Evolutionary conservation across 37 sponge, comb jelly and placozoan species (phyloP), one percentile per base, ranked within the genome.

Genomic region (Chondrosia reniformis): DNA sequence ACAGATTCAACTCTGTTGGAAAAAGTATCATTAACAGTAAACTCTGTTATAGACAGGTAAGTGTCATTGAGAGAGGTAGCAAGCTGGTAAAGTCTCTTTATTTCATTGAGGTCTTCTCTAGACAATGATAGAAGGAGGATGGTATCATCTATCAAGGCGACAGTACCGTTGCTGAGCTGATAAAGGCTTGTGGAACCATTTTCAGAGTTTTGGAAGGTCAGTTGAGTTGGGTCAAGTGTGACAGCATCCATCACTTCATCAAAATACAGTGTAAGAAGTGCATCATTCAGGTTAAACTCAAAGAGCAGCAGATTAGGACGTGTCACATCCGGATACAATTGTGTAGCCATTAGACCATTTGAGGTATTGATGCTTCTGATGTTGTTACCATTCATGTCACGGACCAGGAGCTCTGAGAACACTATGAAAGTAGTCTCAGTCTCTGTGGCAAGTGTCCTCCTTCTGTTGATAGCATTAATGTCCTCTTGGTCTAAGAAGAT

Each of bases 321-420:
- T 43, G 80, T 95, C 7, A 39, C 19, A 58, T 95, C 96, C 33
- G 12, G 1, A 22, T 84, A 89, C 64, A 92, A 95, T 67, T 81
- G 77, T 33, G 57, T 75, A 15, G 85, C 89, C 19, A n/a, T 44
- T 34, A 78, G 59, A 54, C 83, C 85, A 28, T 76, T 44, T 33
- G 40, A 57, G 52, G 17, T 46, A 46, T 33, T n/a, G 46, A 91
- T 88, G 41, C 79, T 13, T 13, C 38, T 3, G 9, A 84, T 79
- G 38, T 40, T 33, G 56, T 95, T 95, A 32, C 41, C 13, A 52
- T 84, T 89, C 88, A 92, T 95, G 78, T 95, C 96, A 25, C 25
- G 10, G 37, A 95, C 79, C 17, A 85, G 38, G 13, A 49, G 31
- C 25, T 41, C 22, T 33, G 89, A 80, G 41, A 89, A 28, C 19